A percentile compares a stretch with the other conserved stretches of the same genome.
These are phyloP conservation scores for Axea sp. DNA, from an alignment of 2,888 invertebrate species.

Conservation along the genomic window DNA sequence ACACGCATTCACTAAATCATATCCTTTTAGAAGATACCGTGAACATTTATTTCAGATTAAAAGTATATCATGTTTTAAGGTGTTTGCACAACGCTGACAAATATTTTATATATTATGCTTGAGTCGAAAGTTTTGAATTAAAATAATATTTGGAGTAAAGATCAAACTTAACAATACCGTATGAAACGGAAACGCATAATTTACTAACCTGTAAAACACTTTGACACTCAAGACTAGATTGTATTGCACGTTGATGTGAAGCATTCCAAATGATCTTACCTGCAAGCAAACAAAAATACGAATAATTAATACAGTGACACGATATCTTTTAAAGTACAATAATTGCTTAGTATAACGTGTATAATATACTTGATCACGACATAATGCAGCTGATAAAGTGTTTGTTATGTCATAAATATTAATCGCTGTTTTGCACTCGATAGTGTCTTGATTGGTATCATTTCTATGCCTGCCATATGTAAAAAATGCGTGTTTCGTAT, in stretches of 20 bases:
- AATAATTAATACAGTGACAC: slow-evolving; percentile 35
- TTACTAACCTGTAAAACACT: slow-evolving; percentile 57
- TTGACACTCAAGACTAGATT: slow-evolving; percentile 60
- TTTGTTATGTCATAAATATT: slow-evolving; percentile 68
- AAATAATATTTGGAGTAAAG: too few relatives aligned
- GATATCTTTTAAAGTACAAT: slow-evolving; percentile 29
- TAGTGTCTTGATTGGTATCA: slow-evolving; percentile 59
- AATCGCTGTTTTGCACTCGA: slow-evolving; percentile 61
- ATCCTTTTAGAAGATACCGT: slow-evolving; percentile 9
- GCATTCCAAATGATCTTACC: slow-evolving; percentile 70
- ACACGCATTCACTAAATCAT: slow-evolving; percentile 44
- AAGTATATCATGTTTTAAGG: slow-evolving; percentile 1
- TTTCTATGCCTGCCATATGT: slow-evolving; percentile 35
- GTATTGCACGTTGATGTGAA: slow-evolving; percentile 57
- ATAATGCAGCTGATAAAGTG: slow-evolving; percentile 61
- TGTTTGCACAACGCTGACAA: not conserved
- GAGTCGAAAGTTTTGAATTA: too few relatives aligned
- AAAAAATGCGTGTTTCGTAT: slow-evolving; percentile 45
- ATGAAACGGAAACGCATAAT: slow-evolving; percentile 5
- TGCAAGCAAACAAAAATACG: slow-evolving; percentile 67
- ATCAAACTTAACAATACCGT: too few relatives aligned
- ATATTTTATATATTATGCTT: too few relatives aligned
- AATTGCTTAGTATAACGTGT: slow-evolving; percentile 15
- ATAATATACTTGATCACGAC: slow-evolving; percentile 35
- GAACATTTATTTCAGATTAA: slow-evolving; percentile 10